phyloP scores from a whole-genome alignment of 1,140 invertebrate species.

The Delia radicum region DNA sequence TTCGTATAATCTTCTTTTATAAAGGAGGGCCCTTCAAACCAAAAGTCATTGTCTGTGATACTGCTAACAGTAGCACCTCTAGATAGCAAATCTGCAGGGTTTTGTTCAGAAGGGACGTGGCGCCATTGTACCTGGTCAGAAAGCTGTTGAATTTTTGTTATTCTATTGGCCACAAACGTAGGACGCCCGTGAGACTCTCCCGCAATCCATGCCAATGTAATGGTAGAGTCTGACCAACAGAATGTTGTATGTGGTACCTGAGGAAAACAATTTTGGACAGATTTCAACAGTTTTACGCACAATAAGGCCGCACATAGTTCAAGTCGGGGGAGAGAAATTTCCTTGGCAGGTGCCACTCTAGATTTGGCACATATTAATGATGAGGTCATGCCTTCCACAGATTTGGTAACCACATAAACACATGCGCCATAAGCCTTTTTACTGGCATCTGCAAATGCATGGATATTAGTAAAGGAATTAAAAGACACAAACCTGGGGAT shows the following conservation, averaged over 20 bases:
- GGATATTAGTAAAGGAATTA: background rate
- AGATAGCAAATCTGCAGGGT: conserved; percentile 41
- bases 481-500: background rate
- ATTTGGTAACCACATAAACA: background rate
- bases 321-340: conserved; percentile 13
- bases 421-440: conserved; percentile 18
- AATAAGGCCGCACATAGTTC: conserved; percentile 34
- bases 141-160: conserved; percentile 43
- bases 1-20: background rate
- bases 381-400: background rate
- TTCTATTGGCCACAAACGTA: conserved; percentile 51
- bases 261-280: background rate
- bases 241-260: background rate
- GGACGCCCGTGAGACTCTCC: conserved; percentile 25
- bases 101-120: conserved; percentile 36
- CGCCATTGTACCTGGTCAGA: conserved; percentile 31
- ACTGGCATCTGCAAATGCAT: conserved; percentile 6
- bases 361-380: background rate
- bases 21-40: conserved; percentile 47
- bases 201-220: conserved; percentile 26
- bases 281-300: conserved; percentile 27
- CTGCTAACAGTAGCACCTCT: conserved; percentile 32
- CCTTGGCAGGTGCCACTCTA: background rate
- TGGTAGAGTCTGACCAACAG: conserved; percentile 28
- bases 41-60: conserved; percentile 36